Conservation (phyloP, 1,140 invertebrate genomes). For the Sminthurinus signatus region DNA sequence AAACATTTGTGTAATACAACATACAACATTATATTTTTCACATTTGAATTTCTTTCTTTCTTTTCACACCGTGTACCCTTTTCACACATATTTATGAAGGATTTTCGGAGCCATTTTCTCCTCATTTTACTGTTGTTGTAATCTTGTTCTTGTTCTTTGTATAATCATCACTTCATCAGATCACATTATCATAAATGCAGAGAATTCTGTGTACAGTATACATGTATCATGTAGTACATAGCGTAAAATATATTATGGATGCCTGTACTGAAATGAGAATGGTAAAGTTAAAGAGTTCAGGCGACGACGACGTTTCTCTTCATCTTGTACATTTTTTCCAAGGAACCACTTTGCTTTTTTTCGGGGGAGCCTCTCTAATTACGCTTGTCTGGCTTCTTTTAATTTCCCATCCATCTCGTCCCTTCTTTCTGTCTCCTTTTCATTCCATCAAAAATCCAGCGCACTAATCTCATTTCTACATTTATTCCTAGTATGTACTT, state of each 20-base stretch:
- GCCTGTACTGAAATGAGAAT: background rate
- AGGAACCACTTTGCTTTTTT: background rate
- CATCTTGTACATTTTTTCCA: conserved; percentile 4
- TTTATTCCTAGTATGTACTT: too few relatives aligned
- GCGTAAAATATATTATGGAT: background rate
- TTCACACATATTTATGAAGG: conserved; percentile 28
- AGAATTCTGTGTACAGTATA: background rate
- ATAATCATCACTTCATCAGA: background rate
- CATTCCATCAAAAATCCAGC: background rate
- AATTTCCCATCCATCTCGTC: conserved; percentile 22
- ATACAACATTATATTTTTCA: too few relatives aligned
- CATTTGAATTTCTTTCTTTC: too few relatives aligned
- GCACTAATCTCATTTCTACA: too few relatives aligned
- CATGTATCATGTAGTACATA: background rate
- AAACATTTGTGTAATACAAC: too few relatives aligned
- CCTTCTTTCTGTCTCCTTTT: background rate
- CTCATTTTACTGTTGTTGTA: background rate
- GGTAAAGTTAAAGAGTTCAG: background rate
- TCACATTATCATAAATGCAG: background rate
- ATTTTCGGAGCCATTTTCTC: background rate
- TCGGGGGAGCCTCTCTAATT: conserved; percentile 27
- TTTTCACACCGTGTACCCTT: conserved; percentile 17
- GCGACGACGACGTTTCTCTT: too few relatives aligned
- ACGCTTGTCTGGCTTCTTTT: conserved; percentile 24
- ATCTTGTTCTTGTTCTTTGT: background rate